Evolutionary conservation across 2,113 vertebrate genomes (phyloP).

Genomic region (Cyphomyrus discorhynchus): DNA sequence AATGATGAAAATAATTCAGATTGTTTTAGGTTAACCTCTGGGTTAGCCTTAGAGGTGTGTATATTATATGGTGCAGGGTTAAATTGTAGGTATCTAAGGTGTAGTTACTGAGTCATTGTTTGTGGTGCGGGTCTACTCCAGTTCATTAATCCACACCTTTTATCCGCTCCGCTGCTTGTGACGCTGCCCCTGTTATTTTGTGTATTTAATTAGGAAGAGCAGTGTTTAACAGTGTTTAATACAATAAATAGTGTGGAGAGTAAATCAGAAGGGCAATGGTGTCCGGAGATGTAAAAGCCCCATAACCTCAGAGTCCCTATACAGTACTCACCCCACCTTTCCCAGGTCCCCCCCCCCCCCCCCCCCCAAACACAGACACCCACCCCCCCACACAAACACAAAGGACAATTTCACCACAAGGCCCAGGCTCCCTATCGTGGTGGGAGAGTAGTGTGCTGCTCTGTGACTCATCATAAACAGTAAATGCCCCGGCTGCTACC

Average conservation of each 20-base stretch:
- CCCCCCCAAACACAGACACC: too few relatives aligned
- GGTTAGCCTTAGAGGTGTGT: background rate
- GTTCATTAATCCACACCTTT: background rate
- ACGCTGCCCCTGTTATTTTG: background rate
- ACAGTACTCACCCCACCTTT: background rate
- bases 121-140: background rate
- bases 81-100: background rate
- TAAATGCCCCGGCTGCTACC: background rate
- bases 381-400: background rate
- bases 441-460: constrained; percentile 4
- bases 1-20: background rate
- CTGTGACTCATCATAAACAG: constrained; percentile 26
- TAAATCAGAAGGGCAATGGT: background rate
- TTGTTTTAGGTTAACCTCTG: background rate
- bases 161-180: background rate
- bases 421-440: constrained; percentile 18
- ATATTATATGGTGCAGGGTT: background rate
- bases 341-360: background rate
- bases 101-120: background rate
- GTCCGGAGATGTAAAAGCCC: background rate
- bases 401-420: background rate
- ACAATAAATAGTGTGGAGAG: background rate
- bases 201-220: background rate
- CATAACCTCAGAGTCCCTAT: background rate
- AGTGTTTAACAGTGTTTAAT: background rate